Evolutionary conservation across 2,888 invertebrate genomes (phyloP).

Genomic region (Axea sp.): DNA sequence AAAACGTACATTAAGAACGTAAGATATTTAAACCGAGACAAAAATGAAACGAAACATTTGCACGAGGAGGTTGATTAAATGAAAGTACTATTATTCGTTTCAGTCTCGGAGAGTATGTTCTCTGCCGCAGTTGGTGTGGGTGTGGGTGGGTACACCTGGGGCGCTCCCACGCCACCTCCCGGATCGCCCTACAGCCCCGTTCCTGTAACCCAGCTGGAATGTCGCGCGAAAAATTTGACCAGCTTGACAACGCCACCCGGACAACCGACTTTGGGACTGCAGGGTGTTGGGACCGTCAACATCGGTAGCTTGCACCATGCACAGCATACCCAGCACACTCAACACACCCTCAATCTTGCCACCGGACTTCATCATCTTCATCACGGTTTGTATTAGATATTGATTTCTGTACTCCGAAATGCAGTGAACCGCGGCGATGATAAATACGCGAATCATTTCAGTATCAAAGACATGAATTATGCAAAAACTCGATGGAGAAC

Average conservation of each 20-base stretch:
- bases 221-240: conserved; percentile 80
- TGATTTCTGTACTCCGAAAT: conserved; percentile 31
- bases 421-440: too few relatives aligned
- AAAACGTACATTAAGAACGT: too few relatives aligned
- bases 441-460: too few relatives aligned
- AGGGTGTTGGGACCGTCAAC: conserved; percentile 74
- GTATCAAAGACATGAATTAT: too few relatives aligned
- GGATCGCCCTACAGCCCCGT: conserved; percentile 85
- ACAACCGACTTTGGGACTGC: conserved; percentile 75
- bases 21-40: too few relatives aligned
- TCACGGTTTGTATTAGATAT: conserved; percentile 71
- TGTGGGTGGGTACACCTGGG: conserved; percentile 81
- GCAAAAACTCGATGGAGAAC: too few relatives aligned
- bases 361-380: conserved; percentile 76
- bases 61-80: conserved; percentile 24
- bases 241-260: conserved; percentile 73
- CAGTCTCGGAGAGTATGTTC: conserved; percentile 86
- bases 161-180: conserved; percentile 84
- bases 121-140: conserved; percentile 81
- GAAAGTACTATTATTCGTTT: conserved; percentile 49
- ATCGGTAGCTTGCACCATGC: conserved; percentile 76
- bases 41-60: too few relatives aligned
- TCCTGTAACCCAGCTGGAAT: conserved; percentile 84
- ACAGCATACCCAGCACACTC: conserved; percentile 71
- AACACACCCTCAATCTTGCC: conserved; percentile 74